Evolutionary conservation across 2,888 invertebrate genomes (phyloP).

Genomic region (Agonopterix subpropinquella): DNA sequence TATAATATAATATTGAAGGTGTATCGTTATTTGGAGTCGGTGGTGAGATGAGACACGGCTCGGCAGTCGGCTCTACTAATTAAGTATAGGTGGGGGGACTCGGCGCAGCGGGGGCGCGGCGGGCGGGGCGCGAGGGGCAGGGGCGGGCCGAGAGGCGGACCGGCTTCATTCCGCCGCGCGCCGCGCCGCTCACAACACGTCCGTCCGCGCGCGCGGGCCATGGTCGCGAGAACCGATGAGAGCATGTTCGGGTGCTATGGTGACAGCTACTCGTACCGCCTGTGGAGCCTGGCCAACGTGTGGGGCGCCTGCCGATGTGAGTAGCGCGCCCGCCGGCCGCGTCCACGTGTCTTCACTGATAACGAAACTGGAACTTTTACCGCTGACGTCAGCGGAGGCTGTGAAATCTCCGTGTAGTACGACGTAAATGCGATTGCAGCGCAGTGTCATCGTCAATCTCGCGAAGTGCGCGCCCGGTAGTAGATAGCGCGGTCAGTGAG

Average conservation of each 20-base stretch:
- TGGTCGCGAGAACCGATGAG: constrained; percentile 88
- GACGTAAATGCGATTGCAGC: constrained; percentile 38
- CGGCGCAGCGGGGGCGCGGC: constrained; percentile 19
- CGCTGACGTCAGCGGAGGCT: constrained; percentile 53
- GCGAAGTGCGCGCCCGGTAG: constrained; percentile 28
- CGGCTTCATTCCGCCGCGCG: constrained; percentile 53
- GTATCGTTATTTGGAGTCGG: constrained; percentile 17
- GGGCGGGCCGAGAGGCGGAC: constrained; percentile 30
- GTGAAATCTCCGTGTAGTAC: constrained; percentile 47
- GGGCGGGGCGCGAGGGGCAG: constrained; percentile 20
- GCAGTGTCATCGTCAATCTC: constrained; percentile 19
- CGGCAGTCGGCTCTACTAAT: constrained; percentile 31
- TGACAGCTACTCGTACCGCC: constrained; percentile 85
- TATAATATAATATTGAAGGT: constrained; percentile 6
- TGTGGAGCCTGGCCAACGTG: constrained; percentile 86
- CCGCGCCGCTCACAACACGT: constrained; percentile 59
- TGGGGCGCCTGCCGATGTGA: constrained; percentile 86
- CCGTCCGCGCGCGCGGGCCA: constrained; percentile 78
- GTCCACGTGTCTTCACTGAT: constrained; percentile 3
- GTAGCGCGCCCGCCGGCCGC: constrained; percentile 52
- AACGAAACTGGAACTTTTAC: constrained; percentile 33
- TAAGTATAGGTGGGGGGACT: constrained; percentile 50
- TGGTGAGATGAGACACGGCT: constrained; percentile 14
- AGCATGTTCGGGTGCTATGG: constrained; percentile 84
- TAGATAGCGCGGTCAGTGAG: constrained; percentile 30